Conservation (phyloP, 2,888 invertebrate genomes). For the Meandrusa payeni region DNA sequence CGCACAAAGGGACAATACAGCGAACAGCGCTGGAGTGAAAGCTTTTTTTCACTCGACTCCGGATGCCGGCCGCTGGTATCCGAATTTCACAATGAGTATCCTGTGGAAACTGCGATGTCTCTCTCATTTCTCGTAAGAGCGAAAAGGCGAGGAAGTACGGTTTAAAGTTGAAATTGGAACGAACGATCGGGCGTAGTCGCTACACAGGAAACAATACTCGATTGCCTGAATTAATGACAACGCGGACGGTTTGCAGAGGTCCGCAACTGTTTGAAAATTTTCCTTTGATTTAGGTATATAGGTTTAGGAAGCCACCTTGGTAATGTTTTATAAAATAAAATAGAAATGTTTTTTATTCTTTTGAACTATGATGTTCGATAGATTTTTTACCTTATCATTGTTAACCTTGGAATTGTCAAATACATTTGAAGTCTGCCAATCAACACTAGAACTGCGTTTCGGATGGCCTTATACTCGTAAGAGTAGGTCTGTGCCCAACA, state of each 20-base stretch:
- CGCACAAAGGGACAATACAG: slow-evolving; percentile 39
- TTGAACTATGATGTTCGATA: too few species aligned
- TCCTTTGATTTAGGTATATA: too few species aligned
- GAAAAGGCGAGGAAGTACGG: slow-evolving; percentile 40
- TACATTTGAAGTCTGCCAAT: too few species aligned
- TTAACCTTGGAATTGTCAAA: too few species aligned
- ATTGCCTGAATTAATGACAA: slow-evolving; percentile 72
- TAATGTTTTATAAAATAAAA: too few species aligned
- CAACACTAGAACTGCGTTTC: too few species aligned
- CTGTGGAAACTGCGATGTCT: slow-evolving; percentile 40
- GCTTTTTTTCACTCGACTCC: slow-evolving; percentile 67
- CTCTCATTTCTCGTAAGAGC: slow-evolving; percentile 31
- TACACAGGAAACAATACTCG: slow-evolving; percentile 77
- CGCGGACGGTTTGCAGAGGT: slow-evolving; percentile 50
- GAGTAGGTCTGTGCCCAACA: too few species aligned
- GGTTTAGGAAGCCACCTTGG: too few species aligned
- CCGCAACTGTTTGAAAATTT: too few species aligned
- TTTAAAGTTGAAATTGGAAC: slow-evolving; percentile 67
- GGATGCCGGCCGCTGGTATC: slow-evolving; percentile 64
- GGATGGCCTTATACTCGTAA: too few species aligned
- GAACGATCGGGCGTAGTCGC: slow-evolving; percentile 59
- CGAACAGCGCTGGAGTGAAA: slow-evolving; percentile 43
- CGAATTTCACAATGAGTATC: slow-evolving; percentile 39
- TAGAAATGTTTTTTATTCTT: too few species aligned
- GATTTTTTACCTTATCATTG: too few species aligned